phyloP scores from a whole-genome alignment of 2,888 invertebrate genomes.

The Hirtodrosophila alboralis region DNA sequence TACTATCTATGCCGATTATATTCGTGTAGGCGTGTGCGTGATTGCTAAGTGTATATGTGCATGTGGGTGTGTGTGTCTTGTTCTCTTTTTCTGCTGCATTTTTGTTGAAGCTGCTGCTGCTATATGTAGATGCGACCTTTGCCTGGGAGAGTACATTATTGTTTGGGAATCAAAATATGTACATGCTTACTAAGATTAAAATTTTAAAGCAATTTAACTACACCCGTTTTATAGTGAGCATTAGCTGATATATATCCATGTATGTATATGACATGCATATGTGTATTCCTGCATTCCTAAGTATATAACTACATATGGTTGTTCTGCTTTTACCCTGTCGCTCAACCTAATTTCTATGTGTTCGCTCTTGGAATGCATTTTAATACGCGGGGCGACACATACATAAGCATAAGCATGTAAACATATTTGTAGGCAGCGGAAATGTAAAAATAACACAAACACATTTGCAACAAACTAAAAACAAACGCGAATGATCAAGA shows the following conservation, averaged over 20 bases:
- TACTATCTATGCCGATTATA: conserved; percentile 29
- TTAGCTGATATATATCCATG: background rate
- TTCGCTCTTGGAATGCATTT: conserved; percentile 53
- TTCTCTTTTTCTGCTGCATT: conserved; percentile 59
- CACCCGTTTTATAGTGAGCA: conserved; percentile 16
- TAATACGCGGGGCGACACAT: conserved; percentile 32
- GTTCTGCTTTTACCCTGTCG: conserved; percentile 34
- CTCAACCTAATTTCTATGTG: conserved; percentile 21
- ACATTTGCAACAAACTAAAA: conserved; percentile 58
- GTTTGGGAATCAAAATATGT: conserved; percentile 21
- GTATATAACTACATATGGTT: conserved; percentile 17
- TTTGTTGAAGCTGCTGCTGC: conserved; percentile 50
- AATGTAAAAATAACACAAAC: conserved; percentile 77
- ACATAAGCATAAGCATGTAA: conserved; percentile 40
- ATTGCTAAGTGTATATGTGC: conserved; percentile 5
- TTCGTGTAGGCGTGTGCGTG: conserved; percentile 41
- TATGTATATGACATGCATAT: conserved; percentile 5
- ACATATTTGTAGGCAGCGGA: conserved; percentile 75
- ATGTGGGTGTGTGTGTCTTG: conserved; percentile 36
- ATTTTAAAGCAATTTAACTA: background rate
- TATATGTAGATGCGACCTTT: conserved; percentile 55
- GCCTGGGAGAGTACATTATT: conserved; percentile 43
- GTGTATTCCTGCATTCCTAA: background rate
- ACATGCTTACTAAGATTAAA: background rate
- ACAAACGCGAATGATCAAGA: conserved; percentile 41